These are phyloP conservation scores for Drosophila elegans DNA, from an alignment of 1,140 invertebrate genomes.

Conservation along the genomic window DNA sequence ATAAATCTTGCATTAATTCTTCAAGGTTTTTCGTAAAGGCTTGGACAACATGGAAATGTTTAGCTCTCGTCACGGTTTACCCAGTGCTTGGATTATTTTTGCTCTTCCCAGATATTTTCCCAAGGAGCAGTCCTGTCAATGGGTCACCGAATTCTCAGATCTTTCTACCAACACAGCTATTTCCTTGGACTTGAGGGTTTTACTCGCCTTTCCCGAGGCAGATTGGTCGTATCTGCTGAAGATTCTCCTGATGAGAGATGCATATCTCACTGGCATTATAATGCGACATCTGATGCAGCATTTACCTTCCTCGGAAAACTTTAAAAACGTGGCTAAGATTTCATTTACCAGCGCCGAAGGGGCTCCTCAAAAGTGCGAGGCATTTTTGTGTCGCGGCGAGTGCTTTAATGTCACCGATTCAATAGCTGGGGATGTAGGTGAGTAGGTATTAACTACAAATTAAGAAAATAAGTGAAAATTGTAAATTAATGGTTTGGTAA, in stretches of 20 bases:
- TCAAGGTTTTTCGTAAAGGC: conserved; percentile 87
- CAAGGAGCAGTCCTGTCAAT: conserved; percentile 82
- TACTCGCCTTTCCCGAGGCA: conserved; percentile 90
- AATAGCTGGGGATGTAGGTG: conserved; percentile 68
- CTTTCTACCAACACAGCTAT: conserved; percentile 87
- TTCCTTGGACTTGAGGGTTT: conserved; percentile 89
- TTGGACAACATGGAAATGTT: conserved; percentile 86
- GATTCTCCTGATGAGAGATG: conserved; percentile 89
- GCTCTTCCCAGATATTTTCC: conserved; percentile 88
- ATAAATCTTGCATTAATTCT: background rate
- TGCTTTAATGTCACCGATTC: conserved; percentile 81
- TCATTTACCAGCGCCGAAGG: conserved; percentile 72
- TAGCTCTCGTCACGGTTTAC: conserved; percentile 85
- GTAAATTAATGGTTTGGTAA: no score
- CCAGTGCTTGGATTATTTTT: conserved; percentile 89
- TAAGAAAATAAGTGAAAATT: no score
- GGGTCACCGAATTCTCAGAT: conserved; percentile 85
- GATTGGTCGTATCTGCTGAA: conserved; percentile 90
- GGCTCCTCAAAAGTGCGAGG: conserved; percentile 86
- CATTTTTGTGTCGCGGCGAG: conserved; percentile 88
- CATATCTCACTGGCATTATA: conserved; percentile 85
- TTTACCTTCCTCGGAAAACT: conserved; percentile 80
- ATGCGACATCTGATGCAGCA: conserved; percentile 83
- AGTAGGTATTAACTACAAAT: background rate
- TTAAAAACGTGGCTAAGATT: conserved; percentile 77